Evolutionary conservation across 1,140 invertebrate genomes (phyloP).

Genomic region (Adelges cooleyi): DNA sequence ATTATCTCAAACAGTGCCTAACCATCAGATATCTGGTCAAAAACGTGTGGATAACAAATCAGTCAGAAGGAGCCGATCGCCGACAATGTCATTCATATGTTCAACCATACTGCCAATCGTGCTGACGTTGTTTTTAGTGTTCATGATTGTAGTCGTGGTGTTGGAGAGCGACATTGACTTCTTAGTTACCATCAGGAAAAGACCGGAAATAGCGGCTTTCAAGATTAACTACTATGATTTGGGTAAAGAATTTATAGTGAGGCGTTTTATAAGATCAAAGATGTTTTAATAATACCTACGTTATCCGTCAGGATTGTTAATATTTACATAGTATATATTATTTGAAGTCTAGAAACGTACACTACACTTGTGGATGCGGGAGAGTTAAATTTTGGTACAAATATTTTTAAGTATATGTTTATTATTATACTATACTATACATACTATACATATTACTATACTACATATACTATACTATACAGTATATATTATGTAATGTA

Average conservation of each 20-base stretch:
- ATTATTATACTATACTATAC: no score
- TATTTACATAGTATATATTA: no score
- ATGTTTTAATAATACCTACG: no score
- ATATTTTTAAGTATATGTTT: no score
- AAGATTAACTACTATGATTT: constrained; percentile 71
- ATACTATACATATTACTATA: no score
- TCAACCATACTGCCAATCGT: constrained; percentile 56
- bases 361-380: no score
- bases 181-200: constrained; percentile 54
- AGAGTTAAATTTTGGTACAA: no score
- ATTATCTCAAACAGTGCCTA: not conserved
- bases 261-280: constrained; percentile 38
- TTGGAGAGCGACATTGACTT: constrained; percentile 55
- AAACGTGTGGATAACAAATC: constrained; percentile 1
- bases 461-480: no score
- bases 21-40: not conserved
- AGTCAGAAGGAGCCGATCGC: not conserved
- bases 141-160: constrained; percentile 41
- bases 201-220: constrained; percentile 65
- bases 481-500: no score
- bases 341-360: no score
- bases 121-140: constrained; percentile 51
- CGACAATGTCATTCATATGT: constrained; percentile 37
- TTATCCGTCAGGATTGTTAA: no score
- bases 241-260: constrained; percentile 57